Evolutionary conservation across 2,113 vertebrate species (phyloP).

Genomic region (Lasiurus cinereus): DNA sequence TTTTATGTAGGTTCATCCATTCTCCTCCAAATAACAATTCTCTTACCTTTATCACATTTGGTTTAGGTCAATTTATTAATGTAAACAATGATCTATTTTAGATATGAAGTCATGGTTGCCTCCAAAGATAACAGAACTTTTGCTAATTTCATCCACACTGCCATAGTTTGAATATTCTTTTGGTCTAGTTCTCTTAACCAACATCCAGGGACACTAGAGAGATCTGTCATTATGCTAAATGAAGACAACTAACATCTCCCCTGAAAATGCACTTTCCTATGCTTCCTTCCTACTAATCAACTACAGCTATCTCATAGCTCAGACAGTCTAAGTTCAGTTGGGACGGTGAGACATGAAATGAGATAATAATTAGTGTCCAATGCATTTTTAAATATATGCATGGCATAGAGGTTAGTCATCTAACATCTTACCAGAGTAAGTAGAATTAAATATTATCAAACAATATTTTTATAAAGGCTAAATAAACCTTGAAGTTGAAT

Average conservation of each 20-base stretch:
- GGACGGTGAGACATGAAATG: background rate
- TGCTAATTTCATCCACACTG: background rate
- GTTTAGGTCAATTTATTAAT: background rate
- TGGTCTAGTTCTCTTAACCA: background rate
- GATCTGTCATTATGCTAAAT: background rate
- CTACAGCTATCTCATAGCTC: background rate
- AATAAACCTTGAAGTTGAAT: background rate
- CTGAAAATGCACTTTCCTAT: background rate
- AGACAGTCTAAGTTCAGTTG: background rate
- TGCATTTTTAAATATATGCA: background rate
- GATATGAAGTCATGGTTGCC: background rate
- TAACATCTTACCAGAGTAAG: background rate
- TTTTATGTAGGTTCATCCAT: slow-evolving; percentile 6
- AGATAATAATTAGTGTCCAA: background rate
- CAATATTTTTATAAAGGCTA: slow-evolving; percentile 20
- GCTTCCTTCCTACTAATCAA: slow-evolving; percentile 12
- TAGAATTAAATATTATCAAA: slow-evolving; percentile 37
- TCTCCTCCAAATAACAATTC: slow-evolving; percentile 40
- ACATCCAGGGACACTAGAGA: background rate
- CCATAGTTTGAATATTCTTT: background rate
- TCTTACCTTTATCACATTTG: slow-evolving; percentile 4
- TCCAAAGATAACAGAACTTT: background rate
- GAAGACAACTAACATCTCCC: background rate
- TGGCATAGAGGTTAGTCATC: background rate
- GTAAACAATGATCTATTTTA: slow-evolving; percentile 17